A percentile compares a stretch with the other conserved stretches of the same genome.
Conservation (phyloP, 64 coral and sea anemone species). For the Trachythela sp. region DNA sequence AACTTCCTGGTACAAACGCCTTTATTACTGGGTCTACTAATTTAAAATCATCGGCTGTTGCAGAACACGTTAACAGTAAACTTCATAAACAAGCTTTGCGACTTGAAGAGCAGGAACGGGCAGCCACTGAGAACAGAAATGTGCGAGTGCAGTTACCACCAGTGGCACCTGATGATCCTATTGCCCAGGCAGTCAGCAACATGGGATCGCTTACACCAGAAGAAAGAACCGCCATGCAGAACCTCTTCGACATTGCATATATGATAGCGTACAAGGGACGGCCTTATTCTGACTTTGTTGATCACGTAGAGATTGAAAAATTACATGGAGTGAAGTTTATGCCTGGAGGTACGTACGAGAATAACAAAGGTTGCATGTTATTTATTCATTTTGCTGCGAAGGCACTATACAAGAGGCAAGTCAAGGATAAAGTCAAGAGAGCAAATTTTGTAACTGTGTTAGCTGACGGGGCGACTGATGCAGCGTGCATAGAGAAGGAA, state of each 20-base stretch:
- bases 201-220: slow-evolving; percentile 57
- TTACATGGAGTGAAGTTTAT: slow-evolving; percentile 58
- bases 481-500: too few species aligned
- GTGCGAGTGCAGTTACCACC: slow-evolving; percentile 42
- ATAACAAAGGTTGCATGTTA: slow-evolving; percentile 52
- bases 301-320: slow-evolving; percentile 61
- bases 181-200: slow-evolving; percentile 39
- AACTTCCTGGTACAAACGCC: slow-evolving; percentile 50
- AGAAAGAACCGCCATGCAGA: slow-evolving; percentile 58
- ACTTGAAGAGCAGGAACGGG: slow-evolving; percentile 61
- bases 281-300: slow-evolving; percentile 54
- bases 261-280: slow-evolving; percentile 62
- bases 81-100: slow-evolving; percentile 49
- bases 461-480: too few species aligned
- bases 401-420: slow-evolving; percentile 50
- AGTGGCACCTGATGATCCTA: slow-evolving; percentile 47
- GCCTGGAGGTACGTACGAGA: slow-evolving; percentile 49
- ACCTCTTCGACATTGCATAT: slow-evolving; percentile 62
- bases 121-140: slow-evolving; percentile 65
- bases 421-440: slow-evolving; percentile 51
- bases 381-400: slow-evolving; percentile 69
- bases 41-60: slow-evolving; percentile 62
- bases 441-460: slow-evolving; percentile 44
- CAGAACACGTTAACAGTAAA: slow-evolving; percentile 45
- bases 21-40: slow-evolving; percentile 58